phyloP scores from a whole-genome alignment of 2,888 invertebrate genomes.

The Ellobium chinense region DNA sequence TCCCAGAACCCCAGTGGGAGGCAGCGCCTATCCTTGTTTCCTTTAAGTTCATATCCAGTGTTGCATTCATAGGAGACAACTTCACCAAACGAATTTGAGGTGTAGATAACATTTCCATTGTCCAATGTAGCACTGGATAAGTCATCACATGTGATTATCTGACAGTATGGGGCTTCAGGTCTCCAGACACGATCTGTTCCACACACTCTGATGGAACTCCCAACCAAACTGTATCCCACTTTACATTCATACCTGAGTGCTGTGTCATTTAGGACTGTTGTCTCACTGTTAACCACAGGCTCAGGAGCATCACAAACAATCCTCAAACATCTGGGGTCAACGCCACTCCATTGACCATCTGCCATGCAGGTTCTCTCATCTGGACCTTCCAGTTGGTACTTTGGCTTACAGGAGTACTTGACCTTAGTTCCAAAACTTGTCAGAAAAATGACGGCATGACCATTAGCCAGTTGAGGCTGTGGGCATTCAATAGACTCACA shows the following conservation, averaged over 20 bases:
- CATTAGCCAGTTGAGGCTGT: conserved; percentile 55
- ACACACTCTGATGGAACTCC: conserved; percentile 87
- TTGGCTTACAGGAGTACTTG: conserved; percentile 91
- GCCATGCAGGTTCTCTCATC: conserved; percentile 85
- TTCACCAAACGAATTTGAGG: conserved; percentile 59
- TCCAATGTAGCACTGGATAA: conserved; percentile 52
- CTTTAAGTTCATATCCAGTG: conserved; percentile 54
- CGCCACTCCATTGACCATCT: conserved; percentile 73
- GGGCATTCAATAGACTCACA: conserved; percentile 72
- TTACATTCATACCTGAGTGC: conserved; percentile 58
- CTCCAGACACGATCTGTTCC: conserved; percentile 72
- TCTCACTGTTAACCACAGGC: conserved; percentile 56
- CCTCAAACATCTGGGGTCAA: conserved; percentile 63
- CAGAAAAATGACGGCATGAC: conserved; percentile 58
- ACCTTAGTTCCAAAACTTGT: conserved; percentile 58
- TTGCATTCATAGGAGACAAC: conserved; percentile 71
- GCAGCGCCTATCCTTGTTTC: conserved; percentile 83
- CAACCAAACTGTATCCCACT: conserved; percentile 90
- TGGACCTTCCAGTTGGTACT: conserved; percentile 92
- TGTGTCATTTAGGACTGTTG: conserved; percentile 44
- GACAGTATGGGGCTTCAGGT: conserved; percentile 64
- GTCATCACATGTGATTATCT: conserved; percentile 59
- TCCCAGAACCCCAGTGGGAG: conserved; percentile 75
- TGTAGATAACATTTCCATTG: conserved; percentile 58
- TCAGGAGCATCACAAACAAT: conserved; percentile 61